A percentile compares a stretch with the other conserved stretches of the same genome.
Evolutionary conservation across 1,140 invertebrate species (phyloP).

Genomic region (Formica selysi): DNA sequence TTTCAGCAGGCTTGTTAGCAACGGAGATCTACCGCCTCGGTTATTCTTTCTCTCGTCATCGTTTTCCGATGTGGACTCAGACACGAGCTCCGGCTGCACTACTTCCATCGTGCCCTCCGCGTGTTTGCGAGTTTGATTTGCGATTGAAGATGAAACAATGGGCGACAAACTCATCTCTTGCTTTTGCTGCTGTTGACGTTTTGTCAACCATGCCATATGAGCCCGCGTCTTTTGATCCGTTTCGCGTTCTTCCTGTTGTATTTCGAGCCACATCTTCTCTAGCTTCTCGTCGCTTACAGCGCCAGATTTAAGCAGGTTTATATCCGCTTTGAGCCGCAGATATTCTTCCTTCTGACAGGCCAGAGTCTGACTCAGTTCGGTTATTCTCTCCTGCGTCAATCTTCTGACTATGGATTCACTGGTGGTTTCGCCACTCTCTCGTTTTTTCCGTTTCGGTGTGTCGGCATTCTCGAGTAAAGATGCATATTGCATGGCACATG

Average conservation of each 20-base stretch:
- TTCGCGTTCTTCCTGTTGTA: slow-evolving; percentile 91
- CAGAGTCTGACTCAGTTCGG: slow-evolving; percentile 91
- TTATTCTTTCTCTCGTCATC: slow-evolving; percentile 79
- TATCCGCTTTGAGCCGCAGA: slow-evolving; percentile 89
- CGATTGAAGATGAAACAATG: slow-evolving; percentile 6
- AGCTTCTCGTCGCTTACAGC: slow-evolving; percentile 89
- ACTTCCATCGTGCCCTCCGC: slow-evolving; percentile 75
- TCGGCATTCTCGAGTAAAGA: slow-evolving; percentile 94
- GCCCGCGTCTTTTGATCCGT: slow-evolving; percentile 89
- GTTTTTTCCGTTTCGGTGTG: slow-evolving; percentile 95
- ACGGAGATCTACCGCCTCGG: slow-evolving; percentile 88
- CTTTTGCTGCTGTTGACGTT: slow-evolving; percentile 88
- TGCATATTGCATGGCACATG: slow-evolving; percentile 96
- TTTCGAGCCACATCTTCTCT: slow-evolving; percentile 90
- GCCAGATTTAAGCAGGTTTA: slow-evolving; percentile 87
- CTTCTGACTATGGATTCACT: slow-evolving; percentile 93
- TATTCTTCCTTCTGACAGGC: slow-evolving; percentile 91
- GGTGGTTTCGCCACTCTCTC: slow-evolving; percentile 91
- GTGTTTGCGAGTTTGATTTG: slow-evolving; percentile 58
- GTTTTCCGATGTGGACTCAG: slow-evolving; percentile 59
- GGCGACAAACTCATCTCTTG: slow-evolving; percentile 74
- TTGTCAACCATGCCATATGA: slow-evolving; percentile 90
- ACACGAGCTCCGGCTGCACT: background rate
- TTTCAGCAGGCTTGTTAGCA: slow-evolving; percentile 94
- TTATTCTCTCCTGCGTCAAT: slow-evolving; percentile 92